Evolutionary conservation across 2,797 vertebrate genomes (phyloP), one percentile per base, ranked within the genome.

Genomic region (Hipposideros larvatus): DNA sequence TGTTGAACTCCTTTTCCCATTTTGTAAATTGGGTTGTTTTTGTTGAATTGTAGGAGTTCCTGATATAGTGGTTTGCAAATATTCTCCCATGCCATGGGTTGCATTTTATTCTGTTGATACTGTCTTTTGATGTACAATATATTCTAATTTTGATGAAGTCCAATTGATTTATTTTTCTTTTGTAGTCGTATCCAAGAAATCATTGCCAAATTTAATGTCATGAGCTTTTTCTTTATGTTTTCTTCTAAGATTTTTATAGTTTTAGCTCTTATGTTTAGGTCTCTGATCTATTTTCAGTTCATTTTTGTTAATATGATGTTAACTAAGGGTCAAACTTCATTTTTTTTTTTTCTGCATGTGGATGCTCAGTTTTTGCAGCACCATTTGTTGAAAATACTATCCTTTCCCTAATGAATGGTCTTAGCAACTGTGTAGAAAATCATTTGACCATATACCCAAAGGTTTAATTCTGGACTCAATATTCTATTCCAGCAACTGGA

Each of bases 151-250:
- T 92, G 61, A 53, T 79, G 51, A 80, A 86, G 34, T 79, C 34
- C 43, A 86, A 46, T 51, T 66, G 61, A 21, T 93, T 18, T 74
- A 51, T 75, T 75, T 93, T 87, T 86, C 63, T 90, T 79, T 87
- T 66, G 5, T 90, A 87, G 34, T 89, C 16, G 37, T 43, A 22
- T 18, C 22, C 26, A 61, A 86, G 37, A 75, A 68, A 55, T 37
- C 51, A 70, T 55, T 74, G 73, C 46, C 75, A 78, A 48, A 87
- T 66, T 19, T 79, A 53, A 21, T 78, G 21, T 57, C 75, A 53
- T 24, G 28, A 53, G 28, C 1, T 70, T 53, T 63, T 68, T 21
- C 28, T 68, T 21, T 55, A 43, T 31, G 19, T 28, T 70, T 85
- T 90, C 21, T 70, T 78, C 87, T 71, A 51, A 90, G 63, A 78